phyloP scores from a whole-genome alignment of 1,140 invertebrate genomes.

The Aphidius gifuensis region DNA sequence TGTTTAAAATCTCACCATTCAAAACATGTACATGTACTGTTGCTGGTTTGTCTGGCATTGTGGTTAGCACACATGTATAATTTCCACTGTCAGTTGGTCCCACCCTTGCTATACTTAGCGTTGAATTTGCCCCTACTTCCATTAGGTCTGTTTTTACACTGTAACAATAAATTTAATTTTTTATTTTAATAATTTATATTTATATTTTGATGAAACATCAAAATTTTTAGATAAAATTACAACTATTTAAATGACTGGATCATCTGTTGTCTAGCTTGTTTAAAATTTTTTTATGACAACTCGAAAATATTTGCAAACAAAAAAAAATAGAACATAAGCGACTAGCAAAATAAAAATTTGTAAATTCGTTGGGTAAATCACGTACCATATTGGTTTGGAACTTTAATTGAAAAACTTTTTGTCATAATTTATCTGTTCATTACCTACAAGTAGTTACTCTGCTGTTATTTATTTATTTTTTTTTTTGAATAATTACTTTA shows the following conservation, averaged over 20 bases:
- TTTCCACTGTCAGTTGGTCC: constrained; percentile 74
- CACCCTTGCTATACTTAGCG: constrained; percentile 70
- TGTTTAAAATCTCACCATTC: constrained; percentile 59
- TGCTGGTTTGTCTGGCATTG: constrained; percentile 57
- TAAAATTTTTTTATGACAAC: too few relatives aligned
- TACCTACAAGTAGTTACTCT: neutral
- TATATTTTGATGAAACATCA: too few relatives aligned
- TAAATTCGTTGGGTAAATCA: neutral
- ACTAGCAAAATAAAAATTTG: constrained; percentile 3
- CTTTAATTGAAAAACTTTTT: constrained; percentile 49
- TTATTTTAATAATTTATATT: too few relatives aligned
- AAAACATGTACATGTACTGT: constrained; percentile 70
- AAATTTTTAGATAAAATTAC: too few relatives aligned
- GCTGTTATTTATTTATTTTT: too few relatives aligned
- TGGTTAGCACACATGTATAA: constrained; percentile 72
- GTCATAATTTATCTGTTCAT: constrained; percentile 42
- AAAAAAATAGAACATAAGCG: constrained; percentile 4
- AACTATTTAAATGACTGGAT: too few relatives aligned
- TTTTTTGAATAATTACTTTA: too few relatives aligned
- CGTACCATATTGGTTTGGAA: constrained; percentile 22
- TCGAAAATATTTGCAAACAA: too few relatives aligned
- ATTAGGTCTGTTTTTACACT: constrained; percentile 75
- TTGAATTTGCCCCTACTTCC: constrained; percentile 71
- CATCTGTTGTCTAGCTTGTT: too few relatives aligned
- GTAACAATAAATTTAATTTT: constrained; percentile 27